A percentile compares a stretch with the other conserved stretches of the same genome.
Evolutionary conservation across 2,113 vertebrate genomes (phyloP).

Genomic region (Elephantulus edwardii): DNA sequence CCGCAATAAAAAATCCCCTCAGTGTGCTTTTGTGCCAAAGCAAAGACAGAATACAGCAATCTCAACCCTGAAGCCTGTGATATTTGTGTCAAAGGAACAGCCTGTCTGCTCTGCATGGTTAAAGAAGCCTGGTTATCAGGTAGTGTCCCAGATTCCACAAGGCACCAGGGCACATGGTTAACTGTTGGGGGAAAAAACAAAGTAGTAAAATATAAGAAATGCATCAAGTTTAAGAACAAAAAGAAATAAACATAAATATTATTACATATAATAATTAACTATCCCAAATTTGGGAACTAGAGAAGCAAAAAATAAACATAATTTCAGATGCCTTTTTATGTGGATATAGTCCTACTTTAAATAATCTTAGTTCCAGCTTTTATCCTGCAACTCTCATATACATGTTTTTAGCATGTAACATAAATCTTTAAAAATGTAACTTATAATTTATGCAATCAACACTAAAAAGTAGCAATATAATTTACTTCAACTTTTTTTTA

Average conservation of each 20-base stretch:
- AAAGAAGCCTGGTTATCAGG: constrained; percentile 84
- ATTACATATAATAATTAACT: constrained; percentile 1
- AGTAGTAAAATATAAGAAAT: constrained; percentile 77
- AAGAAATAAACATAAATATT: constrained; percentile 15
- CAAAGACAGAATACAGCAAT: constrained; percentile 87
- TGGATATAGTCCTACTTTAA: constrained; percentile 22
- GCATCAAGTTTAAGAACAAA: neutral
- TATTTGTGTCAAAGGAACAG: constrained; percentile 84
- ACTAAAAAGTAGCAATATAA: neutral
- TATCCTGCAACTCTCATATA: neutral
- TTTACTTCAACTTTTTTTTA: neutral
- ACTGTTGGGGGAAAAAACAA: constrained; percentile 88
- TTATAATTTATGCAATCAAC: neutral
- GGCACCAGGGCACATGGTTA: constrained; percentile 88
- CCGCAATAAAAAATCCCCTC: constrained; percentile 83
- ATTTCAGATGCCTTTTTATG: constrained; percentile 32
- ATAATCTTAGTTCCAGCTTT: constrained; percentile 18
- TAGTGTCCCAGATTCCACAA: constrained; percentile 87
- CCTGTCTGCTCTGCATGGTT: constrained; percentile 83
- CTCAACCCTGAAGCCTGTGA: constrained; percentile 88
- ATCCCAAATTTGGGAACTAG: constrained; percentile 24
- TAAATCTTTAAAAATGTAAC: neutral
- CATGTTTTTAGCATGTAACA: neutral
- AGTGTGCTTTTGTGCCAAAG: constrained; percentile 88
- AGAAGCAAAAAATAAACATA: constrained; percentile 20